phyloP scores from a whole-genome alignment of 2,113 vertebrate species.

The Clinocottus analis region DNA sequence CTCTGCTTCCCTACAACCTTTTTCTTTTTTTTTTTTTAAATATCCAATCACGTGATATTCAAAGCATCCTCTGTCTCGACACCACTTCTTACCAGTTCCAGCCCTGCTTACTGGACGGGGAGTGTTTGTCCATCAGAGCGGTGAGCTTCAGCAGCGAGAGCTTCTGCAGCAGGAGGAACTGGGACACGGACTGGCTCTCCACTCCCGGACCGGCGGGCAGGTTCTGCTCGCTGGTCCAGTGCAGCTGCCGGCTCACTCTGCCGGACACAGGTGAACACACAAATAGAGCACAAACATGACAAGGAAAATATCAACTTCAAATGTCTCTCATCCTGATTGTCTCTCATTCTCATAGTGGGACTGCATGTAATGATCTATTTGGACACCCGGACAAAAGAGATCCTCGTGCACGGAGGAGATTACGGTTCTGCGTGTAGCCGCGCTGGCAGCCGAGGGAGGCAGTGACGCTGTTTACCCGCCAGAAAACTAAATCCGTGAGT shows the following conservation, averaged over 20 bases:
- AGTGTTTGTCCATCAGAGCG: slow-evolving; percentile 90
- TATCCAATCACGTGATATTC: no score
- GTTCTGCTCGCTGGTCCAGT: slow-evolving; percentile 80
- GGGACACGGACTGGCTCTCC: slow-evolving; percentile 80
- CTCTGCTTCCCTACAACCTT: neutral
- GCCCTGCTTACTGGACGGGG: slow-evolving; percentile 89
- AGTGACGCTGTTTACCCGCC: no score
- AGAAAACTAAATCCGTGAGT: neutral
- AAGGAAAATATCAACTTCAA: neutral
- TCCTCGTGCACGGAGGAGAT: no score
- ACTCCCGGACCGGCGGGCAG: slow-evolving; percentile 63
- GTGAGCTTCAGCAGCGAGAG: slow-evolving; percentile 88
- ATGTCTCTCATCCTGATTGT: neutral
- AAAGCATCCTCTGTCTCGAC: neutral
- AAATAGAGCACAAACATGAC: neutral
- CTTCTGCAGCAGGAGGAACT: slow-evolving; percentile 86
- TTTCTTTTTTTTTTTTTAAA: no score
- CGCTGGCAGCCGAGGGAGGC: no score
- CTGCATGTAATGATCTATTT: no score
- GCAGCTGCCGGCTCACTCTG: slow-evolving; percentile 71
- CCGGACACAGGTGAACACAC: slow-evolving; percentile 1
- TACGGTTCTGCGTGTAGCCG: no score
- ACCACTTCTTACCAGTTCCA: slow-evolving; percentile 89
- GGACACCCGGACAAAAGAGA: no score
- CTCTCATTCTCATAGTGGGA: no score